Evolutionary conservation across 2,888 invertebrate genomes (phyloP), one percentile per base, ranked within the genome.

Genomic region (Chrysina gloriosa): DNA sequence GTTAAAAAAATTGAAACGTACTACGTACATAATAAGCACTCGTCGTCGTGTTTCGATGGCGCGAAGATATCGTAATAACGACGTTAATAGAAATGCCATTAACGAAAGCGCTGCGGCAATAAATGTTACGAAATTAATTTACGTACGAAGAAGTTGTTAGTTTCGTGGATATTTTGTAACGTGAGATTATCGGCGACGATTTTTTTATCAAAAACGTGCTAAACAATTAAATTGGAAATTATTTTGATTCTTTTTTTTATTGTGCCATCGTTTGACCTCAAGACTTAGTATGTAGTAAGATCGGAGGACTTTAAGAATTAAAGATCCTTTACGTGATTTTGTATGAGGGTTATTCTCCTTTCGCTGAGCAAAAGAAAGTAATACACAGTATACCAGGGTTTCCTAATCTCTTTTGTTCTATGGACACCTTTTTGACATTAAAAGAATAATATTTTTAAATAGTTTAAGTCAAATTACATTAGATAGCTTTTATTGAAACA

Each of bases 51-150:
- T n/a, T n/a, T n/a, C n/a, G n/a, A n/a, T n/a, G n/a, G n/a, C n/a
- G n/a, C n/a, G n/a, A n/a, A n/a, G 1, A 31, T 31, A 23, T 21
- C 16, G 19, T 52, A 25, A 52, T 31, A 61, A 11, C n/a, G 16
- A 11, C 42, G 58, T 27, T 61, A 61, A 61, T 61, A 61, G 58
- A 39, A 27, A 61, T 39, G 42, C 58, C 16, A 61, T 61, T 61
- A 61, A 61, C 58, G 42, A 29, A 61, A 61, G 19, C 42, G 58
- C 14, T 42, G 27, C 42, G 19, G 58, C 42, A 61, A 61, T 61
- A 61, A 61, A 61, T 7, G 21, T 61, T 39, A 61, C 25, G 58
- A 45, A 61, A 61, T 42, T 27, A 42, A 61, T 61, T 61, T 27
- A 42, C 58, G 58, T 61, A 61, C 42, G 58, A 58, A 25, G 21